Percentiles rank a stretch among this genome's conserved stretches.
phyloP scores from a whole-genome alignment of 2,113 vertebrate species.

The Callopanchax toddi region DNA sequence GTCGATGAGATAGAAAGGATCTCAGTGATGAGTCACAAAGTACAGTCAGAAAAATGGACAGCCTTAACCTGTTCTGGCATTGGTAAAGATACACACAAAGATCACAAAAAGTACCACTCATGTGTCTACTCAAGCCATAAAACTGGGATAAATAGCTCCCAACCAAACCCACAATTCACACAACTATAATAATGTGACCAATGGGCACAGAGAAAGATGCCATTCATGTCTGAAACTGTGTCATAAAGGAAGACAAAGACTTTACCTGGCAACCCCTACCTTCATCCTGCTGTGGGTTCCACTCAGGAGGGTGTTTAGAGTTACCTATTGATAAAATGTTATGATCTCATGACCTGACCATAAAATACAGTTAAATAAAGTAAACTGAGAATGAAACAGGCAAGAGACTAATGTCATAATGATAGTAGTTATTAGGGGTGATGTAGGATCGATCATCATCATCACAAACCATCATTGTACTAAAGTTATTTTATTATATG shows the following conservation, averaged over 20 bases:
- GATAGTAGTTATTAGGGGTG: no score
- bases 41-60: neutral
- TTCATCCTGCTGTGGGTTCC: conserved; percentile 8
- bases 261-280: conserved; percentile 43
- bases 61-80: conserved; percentile 41
- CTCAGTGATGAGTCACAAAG: conserved; percentile 46
- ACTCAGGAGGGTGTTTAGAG: conserved; percentile 4
- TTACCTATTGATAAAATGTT: conserved; percentile 21
- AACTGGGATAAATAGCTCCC: conserved; percentile 17
- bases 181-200: conserved; percentile 7
- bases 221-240: conserved; percentile 22
- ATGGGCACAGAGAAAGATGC: conserved; percentile 6
- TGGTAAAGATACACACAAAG: neutral
- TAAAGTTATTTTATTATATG: no score
- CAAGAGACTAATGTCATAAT: no score
- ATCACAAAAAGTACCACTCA: conserved; percentile 27
- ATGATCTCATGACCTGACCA: conserved; percentile 48
- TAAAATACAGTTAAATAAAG: no score
- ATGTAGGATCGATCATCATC: no score
- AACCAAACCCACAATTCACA: conserved; percentile 20
- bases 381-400: no score
- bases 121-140: conserved; percentile 44
- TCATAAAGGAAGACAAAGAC: conserved; percentile 26
- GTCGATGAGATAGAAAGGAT: conserved; percentile 32
- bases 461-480: no score